Base-by-base conservation (phyloP, 2,888 invertebrate species). In the Apamea monoglypha region DNA sequence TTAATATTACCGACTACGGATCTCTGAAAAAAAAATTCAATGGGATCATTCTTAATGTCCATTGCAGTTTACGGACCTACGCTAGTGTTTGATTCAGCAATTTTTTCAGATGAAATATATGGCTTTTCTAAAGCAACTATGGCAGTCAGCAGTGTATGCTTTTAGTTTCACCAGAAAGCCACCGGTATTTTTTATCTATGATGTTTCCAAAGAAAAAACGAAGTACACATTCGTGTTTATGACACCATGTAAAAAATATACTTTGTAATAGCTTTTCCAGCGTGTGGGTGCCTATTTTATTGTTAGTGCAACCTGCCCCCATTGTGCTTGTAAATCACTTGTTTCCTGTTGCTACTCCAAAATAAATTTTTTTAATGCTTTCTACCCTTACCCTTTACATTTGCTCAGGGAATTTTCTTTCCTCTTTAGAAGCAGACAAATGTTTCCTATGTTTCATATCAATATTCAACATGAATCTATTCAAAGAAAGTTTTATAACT, bases 291-390 rank as follows among this genome's bases (percentile, higher is more conserved):
- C 18, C 3, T 67, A 63, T 79, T 84, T 67, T 71, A 79, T 67
- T 79, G 70, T 84, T 67, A 68, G 67, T 81, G 66, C 74, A 81
- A 81, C 81, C 32, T 74, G 66, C 61, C 7, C 61, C 75, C 29
- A 66, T 66, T 85, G 47, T 66, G 70, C 36, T 68, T 85, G 44
- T 72, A 86, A 83, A 76, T 76, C 82, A 81, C 16, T n/a, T 0
- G 36, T 70, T 82, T 74, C 25, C 47, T 66, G 70, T 68, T 81
- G 8, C 53, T 74, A 70, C 69, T 81, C 32, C 72, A 67, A 84
- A 80, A 56, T 61, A 80, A 68, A 0, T 72, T 40, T 40, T 53
- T 84, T 84, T 68, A 84, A 71, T 50, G 29, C 61, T 84, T 44
- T 78, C 36, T 25, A n/a, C 61, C n/a, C 76, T 59, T 59, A 18